Conservation (phyloP, 1,140 invertebrate genomes). For the Yoshiicerus persimilis region DNA sequence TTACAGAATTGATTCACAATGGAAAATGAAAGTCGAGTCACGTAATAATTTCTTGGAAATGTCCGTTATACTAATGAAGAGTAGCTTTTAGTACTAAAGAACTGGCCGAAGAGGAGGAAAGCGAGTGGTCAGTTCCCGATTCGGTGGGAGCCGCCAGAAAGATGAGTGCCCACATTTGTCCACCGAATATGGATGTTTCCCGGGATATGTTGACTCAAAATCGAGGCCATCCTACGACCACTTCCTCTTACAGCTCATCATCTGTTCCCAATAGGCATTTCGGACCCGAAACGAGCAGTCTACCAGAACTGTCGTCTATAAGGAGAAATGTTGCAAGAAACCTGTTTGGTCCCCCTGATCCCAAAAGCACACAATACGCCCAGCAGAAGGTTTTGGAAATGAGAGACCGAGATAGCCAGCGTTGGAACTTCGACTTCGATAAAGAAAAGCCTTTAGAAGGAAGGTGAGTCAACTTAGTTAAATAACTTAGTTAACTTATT, state of each 20-base stretch:
- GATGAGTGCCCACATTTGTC: constrained; percentile 13
- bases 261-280: not conserved
- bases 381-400: constrained; percentile 38
- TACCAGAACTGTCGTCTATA: not conserved
- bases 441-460: constrained; percentile 36
- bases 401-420: not conserved
- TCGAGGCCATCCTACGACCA: not conserved
- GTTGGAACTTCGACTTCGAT: constrained; percentile 44
- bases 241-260: not conserved
- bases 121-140: constrained; percentile 9
- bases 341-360: constrained; percentile 38
- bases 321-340: not conserved
- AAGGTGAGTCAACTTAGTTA: constrained; percentile 36
- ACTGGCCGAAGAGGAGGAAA: constrained; percentile 10
- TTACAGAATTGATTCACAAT: no score
- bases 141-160: not conserved
- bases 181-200: constrained; percentile 11
- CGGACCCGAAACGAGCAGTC: not conserved
- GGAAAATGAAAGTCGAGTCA: no score
- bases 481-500: not conserved
- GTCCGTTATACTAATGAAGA: no score
- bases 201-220: constrained; percentile 4
- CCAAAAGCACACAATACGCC: constrained; percentile 31
- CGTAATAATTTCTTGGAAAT: no score
- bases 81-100: not conserved